Base-by-base conservation (phyloP, 2,797 vertebrate genomes). In the Coranthus polyacanthus region DNA sequence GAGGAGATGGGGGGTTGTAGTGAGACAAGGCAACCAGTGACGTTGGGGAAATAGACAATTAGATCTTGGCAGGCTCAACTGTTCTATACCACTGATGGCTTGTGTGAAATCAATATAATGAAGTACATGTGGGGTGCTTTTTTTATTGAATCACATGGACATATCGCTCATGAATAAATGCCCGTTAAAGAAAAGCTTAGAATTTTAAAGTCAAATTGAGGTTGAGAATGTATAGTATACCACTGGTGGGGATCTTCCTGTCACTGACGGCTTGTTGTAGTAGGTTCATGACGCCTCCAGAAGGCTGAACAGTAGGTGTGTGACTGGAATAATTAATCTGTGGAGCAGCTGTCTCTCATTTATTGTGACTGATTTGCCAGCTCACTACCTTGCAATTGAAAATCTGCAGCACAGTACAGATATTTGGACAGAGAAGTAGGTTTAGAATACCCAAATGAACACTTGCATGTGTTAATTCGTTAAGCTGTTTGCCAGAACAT, bases 41-140 rank as follows among this genome's bases (percentile, higher is more conserved):
- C 74, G 53, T 61, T 72, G 72, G 65, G 65, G 66, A 78, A 81
- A 83, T 69, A 85, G 62, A 86, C 74, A 86, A 85, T 88, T 86
- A 88, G 59, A 71, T 81, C 21, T 78, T 72, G 64, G 78, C 74
- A 71, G 49, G 71, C 60, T 52, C 55, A 77, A 75, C 49, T 39
- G 58, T 61, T 60, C 22, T 44, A 57, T 52, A 39, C 44, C 42
- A 52, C 52, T 38, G 70, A 81, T 55, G 58, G 64, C 61, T 79
- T 79, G 68, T 83, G 72, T 81, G 67, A 78, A 82, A 80, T 78
- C 42, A 56, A 70, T 67, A 62, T 77, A 85, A 85, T 65, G 62
- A 78, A 65, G 41, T 63, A 16, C 66, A 72, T 57, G 65, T 45
- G 43, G 55, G 61, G 64, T 29, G 24, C 47, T 44, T 43, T 56